These are phyloP conservation scores for cattle (Bos taurus) DNA, from an alignment of 2,113 vertebrate species.

Conservation along the genomic window DNA sequence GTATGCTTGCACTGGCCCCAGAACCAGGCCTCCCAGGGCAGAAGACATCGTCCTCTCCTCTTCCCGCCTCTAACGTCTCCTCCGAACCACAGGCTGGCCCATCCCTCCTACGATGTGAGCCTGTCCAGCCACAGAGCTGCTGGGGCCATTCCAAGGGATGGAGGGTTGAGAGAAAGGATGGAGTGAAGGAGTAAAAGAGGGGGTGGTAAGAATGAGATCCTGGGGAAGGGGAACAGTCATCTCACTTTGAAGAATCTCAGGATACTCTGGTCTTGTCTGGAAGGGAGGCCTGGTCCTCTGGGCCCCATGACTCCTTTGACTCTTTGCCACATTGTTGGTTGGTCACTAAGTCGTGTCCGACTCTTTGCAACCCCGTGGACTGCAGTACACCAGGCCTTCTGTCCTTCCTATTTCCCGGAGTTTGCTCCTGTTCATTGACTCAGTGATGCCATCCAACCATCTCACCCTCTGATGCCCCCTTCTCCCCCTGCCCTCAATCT, in stretches of 20 bases:
- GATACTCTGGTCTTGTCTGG: neutral
- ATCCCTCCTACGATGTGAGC: neutral
- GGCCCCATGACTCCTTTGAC: neutral
- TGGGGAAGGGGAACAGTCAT: neutral
- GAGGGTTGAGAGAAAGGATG: neutral
- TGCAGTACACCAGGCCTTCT: neutral
- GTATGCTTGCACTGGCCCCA: neutral
- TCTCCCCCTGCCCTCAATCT: neutral
- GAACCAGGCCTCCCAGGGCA: accelerated
- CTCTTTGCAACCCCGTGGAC: neutral
- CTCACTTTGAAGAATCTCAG: neutral
- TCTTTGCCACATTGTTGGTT: neutral
- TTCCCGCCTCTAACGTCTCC: neutral
- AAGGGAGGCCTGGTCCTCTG: neutral
- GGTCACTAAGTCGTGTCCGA: neutral
- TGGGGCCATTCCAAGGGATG: neutral
- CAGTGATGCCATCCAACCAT: neutral
- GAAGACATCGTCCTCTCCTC: neutral
- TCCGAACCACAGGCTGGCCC: neutral
- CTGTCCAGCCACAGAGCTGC: neutral
- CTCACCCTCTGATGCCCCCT: neutral
- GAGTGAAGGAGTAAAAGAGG: too few species aligned
- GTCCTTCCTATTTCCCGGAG: neutral
- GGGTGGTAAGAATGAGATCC: neutral
- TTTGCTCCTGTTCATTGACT: neutral